Base-by-base conservation (phyloP, 2,113 vertebrate genomes). In the Aphyosemion australe region DNA sequence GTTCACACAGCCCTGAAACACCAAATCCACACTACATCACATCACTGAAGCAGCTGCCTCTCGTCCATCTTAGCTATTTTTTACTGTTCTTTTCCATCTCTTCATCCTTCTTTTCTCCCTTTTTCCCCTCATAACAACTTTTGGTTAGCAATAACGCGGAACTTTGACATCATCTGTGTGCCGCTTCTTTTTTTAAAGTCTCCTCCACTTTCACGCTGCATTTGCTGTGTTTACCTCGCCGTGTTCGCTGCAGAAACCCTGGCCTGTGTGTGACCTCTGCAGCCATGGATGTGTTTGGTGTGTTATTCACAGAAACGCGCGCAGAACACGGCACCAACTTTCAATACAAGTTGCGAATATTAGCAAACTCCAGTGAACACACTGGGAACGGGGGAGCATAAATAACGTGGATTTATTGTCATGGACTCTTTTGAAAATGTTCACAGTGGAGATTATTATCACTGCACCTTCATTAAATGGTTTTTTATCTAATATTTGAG, bases 1-100 rank as follows among this genome's bases (percentile, higher is more conserved):
- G 74, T 90, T 89, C 87, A 85, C 88, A 88, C 72, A 66, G 43
- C 78, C 75, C 78, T 79, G 88, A 85, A 86, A 88, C 63, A 66
- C 80, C 73, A 61, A 74, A 79, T 54, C 61, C 74, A 87, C 80
- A 84, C 85, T 67, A 31, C 14, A 59, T 82, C 75, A 80, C 84
- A 74, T 82, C 59, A 73, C 64, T 62, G 32, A 77, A 76, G 53
- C 61, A 63, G 43, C 80, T 62, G 68, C 63, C 64, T 57, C 68
- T 72, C 53, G 59, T 69, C 71, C 50, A 2, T 15, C 19, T 45
- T 61, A 31, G 57, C 65, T 75, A 51, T 79, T 79, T 79, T 50
- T 74, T 69, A 56, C 43, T 54, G 41, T 70, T 60, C 71, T 76
- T 84, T 20, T 82, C 72, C 74, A 71, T 67, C 58, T 67, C 51